Percentiles rank a stretch among this genome's conserved stretches.
phyloP scores from a whole-genome alignment of 2,113 vertebrate species.

The Telmatochromis brichardi region DNA sequence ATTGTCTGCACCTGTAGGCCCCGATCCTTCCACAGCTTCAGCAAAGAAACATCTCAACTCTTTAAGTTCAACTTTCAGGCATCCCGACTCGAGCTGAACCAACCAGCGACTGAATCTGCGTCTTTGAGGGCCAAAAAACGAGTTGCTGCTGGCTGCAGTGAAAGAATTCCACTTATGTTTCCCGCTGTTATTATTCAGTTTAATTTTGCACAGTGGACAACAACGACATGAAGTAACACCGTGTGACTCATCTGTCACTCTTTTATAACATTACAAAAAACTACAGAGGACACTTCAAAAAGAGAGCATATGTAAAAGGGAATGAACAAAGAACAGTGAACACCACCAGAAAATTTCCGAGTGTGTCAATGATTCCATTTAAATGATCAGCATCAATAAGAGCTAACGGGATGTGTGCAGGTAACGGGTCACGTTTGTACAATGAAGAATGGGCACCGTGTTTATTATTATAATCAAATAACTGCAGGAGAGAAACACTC shows the following conservation, averaged over 20 bases:
- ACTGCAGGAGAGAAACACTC: neutral
- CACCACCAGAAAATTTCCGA: neutral
- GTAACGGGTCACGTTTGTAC: neutral
- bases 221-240: neutral
- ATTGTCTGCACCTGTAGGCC: neutral
- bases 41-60: neutral
- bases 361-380: neutral
- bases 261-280: neutral
- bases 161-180: fast-evolving
- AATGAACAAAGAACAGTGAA: neutral
- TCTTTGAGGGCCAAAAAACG: neutral
- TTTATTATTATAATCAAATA: neutral
- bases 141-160: neutral
- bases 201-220: neutral
- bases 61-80: neutral
- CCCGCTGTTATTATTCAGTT: fast-evolving
- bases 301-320: neutral
- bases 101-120: neutral
- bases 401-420: neutral
- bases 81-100: neutral
- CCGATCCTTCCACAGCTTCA: neutral
- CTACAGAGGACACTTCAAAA: neutral
- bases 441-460: fast-evolving
- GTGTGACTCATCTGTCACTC: neutral
- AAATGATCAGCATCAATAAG: neutral